Evolutionary conservation across 2,113 vertebrate genomes (phyloP), one percentile per base, ranked within the genome.

Genomic region (Hiodon alosoides): DNA sequence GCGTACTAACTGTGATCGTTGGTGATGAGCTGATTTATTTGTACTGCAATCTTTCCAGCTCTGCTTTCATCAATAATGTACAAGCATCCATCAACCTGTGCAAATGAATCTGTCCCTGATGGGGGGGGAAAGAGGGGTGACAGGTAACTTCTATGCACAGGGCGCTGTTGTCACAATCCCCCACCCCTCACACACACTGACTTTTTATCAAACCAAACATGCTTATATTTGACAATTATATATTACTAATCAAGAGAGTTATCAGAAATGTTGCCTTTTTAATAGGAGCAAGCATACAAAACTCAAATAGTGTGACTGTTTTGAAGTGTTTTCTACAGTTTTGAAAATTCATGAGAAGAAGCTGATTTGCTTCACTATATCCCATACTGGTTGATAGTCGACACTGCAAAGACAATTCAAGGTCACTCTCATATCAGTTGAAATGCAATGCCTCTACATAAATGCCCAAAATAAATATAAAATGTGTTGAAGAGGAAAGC

Each of bases 61-160:
- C 81, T 58, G 55, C 70, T 58, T 70, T 81, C 51, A 86, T 89
- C 86, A 86, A 88, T 89, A 89, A 86, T 79, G 81, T 85, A 86
- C 86, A 84, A 85, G 84, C 84, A 88, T 87, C 84, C 64, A 85
- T 90, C 80, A 87, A 47, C 65, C 79, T 85, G 83, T 87, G 78
- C 81, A 84, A 85, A 87, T 85, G 81, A 82, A 86, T 83, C 81
- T 86, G 83, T 76, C 82, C 77, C 81, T 74, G 83, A 80, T 83
- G 78, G 79, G 86, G 79, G 86, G 75, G 75, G 76, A 17, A 76
- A 80, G 77, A 76, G 81, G 53, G 79, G 79, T 74, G 60, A 68
- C 79, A 46, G 80, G 79, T 78, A 79, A 72, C 70, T 31, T 61
- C 7, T 50, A 46, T 51, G 47, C n/a, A 62, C 58, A 60, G 13